Base-by-base conservation (phyloP, 2,797 vertebrate genomes). In the Trachops cirrhosus region DNA sequence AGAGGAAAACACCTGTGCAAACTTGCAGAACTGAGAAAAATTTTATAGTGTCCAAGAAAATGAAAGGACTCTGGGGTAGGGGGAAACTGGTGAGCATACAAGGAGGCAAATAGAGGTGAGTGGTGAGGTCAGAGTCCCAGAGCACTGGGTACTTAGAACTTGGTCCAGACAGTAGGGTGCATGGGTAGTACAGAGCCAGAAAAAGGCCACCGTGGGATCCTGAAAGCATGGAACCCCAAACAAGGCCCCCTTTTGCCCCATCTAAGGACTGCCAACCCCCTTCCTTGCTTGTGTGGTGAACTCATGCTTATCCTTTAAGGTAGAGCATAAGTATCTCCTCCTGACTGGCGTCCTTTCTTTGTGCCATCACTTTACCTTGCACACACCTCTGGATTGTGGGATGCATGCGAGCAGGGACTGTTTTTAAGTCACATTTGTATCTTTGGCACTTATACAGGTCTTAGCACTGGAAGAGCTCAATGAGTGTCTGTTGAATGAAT, bases 201-300 rank as follows among this genome's bases (percentile, higher is more conserved):
- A 71, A 59, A 91, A 91, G 22, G 54, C 15, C 34, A 85, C 6
- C 50, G 11, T 39, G 57, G 57, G 50, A 80, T 14, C 10, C 29
- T 57, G 26, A 59, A 68, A 74, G n/a, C 29, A 59, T 19, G 24
- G 39, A 26, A n/a, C 10, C 77, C 15, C 32, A 22, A 44, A 7
- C 41, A 44, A 11, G 29, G 1, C 0, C 11, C 7, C 9, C 46
- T 88, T 32, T 77, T 73, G 46, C 10, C 29, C 39, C 46, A 50
- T 57, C 32, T 44, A 16, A 91, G n/a, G 18, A 73, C 34, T 74
- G 12, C 34, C 34, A 59, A 62, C 9, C 1, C 29, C 2, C 22
- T 77, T 83, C 41, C 22, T 93, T 86, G 50, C 44, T 74, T 82
- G 4, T 77, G 44, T 54, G 32, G 24, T 48, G 16, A 46, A 86